These are phyloP conservation scores for Xestobium rufovillosum DNA, from an alignment of 2,888 invertebrate species.

Conservation along the genomic window DNA sequence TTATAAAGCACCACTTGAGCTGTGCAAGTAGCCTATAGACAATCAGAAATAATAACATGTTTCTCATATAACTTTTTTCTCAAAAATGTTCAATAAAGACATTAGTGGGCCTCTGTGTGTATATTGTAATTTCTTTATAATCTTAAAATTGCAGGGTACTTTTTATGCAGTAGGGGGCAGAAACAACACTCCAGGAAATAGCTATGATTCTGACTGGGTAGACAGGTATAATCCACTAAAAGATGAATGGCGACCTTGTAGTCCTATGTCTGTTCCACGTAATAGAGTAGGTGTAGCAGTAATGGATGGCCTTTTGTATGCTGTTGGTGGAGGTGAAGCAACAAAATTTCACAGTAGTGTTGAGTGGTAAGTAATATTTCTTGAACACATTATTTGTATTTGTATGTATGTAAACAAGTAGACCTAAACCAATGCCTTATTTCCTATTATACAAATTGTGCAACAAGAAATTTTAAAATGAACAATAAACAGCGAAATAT, in stretches of 20 bases:
- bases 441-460: no score
- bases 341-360: conserved; percentile 80
- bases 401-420: conserved; percentile 5
- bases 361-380: conserved; percentile 70
- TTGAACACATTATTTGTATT: no score
- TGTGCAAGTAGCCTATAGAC: no score
- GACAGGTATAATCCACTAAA: conserved; percentile 79
- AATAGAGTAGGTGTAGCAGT: conserved; percentile 91
- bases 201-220: conserved; percentile 83
- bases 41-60: no score
- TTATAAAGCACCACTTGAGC: no score
- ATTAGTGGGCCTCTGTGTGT: no score
- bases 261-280: conserved; percentile 79
- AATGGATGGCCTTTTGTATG: conserved; percentile 85
- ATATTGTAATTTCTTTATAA: no score
- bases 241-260: conserved; percentile 81
- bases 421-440: no score
- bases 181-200: conserved; percentile 83
- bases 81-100: no score
- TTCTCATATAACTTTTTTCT: no score
- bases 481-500: no score
- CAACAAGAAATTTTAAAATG: no score
- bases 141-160: conserved; percentile 62
- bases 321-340: conserved; percentile 85
- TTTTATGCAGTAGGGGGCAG: conserved; percentile 91